Percentiles rank a stretch among this genome's conserved stretches.
Conservation (phyloP, 2,888 invertebrate species). For the Nomada goodeniana region DNA sequence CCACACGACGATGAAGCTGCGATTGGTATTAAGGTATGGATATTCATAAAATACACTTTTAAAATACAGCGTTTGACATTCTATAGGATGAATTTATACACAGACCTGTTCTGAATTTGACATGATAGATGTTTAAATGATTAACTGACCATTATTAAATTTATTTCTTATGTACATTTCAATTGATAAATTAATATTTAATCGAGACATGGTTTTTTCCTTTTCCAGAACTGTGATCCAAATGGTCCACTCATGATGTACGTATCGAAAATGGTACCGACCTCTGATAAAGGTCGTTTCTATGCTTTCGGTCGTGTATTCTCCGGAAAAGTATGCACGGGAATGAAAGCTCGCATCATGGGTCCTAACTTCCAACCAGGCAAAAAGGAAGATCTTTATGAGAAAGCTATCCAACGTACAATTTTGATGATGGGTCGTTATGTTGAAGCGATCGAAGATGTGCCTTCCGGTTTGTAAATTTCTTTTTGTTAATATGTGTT, state of each 20-base stretch:
- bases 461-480: conserved; percentile 91
- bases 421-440: conserved; percentile 99
- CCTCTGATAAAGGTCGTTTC: conserved; percentile 99
- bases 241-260: conserved; percentile 99
- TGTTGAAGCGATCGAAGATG: conserved; percentile 99
- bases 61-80: background rate
- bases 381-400: conserved; percentile 99
- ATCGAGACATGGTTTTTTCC: conserved; percentile 27
- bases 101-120: conserved; percentile 60
- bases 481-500: background rate
- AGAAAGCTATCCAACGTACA: conserved; percentile 99
- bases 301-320: conserved; percentile 99
- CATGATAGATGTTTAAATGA: conserved; percentile 27
- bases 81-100: conserved; percentile 36
- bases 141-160: conserved; percentile 38
- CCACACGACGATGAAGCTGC: conserved; percentile 98
- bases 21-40: conserved; percentile 91
- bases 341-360: conserved; percentile 98
- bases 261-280: conserved; percentile 99
- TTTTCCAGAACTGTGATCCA: conserved; percentile 93
- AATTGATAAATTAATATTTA: background rate
- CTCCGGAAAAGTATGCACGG: conserved; percentile 95
- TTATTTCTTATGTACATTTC: background rate
- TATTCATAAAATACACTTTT: background rate
- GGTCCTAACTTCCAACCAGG: conserved; percentile 99